Conservation (phyloP, 2,888 invertebrate genomes). For the Nemurella pictetii region DNA sequence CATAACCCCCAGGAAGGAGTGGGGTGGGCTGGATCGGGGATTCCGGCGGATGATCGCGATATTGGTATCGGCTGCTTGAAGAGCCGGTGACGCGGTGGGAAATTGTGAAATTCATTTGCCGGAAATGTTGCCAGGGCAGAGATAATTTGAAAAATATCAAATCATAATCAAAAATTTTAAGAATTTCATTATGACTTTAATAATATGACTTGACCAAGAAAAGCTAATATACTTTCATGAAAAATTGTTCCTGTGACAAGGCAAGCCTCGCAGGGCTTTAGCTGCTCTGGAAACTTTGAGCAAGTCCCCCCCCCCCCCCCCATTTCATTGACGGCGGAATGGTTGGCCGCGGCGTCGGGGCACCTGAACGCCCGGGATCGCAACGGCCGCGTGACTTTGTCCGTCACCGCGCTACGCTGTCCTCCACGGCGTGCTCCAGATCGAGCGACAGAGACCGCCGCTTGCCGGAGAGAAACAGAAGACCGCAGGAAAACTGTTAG, state of each 20-base stretch:
- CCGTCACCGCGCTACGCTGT: neutral
- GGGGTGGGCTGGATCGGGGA: neutral
- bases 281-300: neutral
- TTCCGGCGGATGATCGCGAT: neutral
- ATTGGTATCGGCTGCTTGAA: neutral
- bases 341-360: neutral
- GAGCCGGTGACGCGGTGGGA: too few relatives aligned
- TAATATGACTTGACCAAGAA: neutral
- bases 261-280: too few relatives aligned
- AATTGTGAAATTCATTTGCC: neutral
- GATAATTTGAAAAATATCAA: too few relatives aligned
- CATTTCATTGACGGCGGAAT: neutral
- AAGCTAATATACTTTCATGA: neutral
- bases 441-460: neutral
- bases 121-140: too few relatives aligned
- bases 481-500: conserved; percentile 15
- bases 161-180: neutral
- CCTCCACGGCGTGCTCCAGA: neutral
- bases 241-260: too few relatives aligned
- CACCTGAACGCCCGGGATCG: neutral
- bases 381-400: conserved; percentile 8
- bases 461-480: neutral
- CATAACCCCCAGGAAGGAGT: neutral
- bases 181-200: neutral
- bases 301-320: neutral